Evolutionary conservation across 2,113 vertebrate species (phyloP).

Genomic region (Lepus americanus): DNA sequence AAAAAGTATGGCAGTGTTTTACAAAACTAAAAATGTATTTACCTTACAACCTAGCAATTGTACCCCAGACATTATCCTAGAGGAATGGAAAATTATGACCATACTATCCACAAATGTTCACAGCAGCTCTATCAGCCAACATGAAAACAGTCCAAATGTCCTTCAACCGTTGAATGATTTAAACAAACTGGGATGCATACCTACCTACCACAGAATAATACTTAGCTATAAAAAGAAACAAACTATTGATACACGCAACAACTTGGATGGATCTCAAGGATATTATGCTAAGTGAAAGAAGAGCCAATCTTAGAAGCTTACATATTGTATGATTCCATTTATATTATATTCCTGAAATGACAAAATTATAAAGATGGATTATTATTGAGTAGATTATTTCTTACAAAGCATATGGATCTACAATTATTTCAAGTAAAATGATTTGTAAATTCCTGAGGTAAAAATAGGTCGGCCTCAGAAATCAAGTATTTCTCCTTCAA

Average conservation of each 20-base stretch:
- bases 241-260: slow-evolving; percentile 21
- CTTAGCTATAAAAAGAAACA: slow-evolving; percentile 23
- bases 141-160: slow-evolving; percentile 33
- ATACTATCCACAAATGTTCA: background rate
- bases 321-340: slow-evolving; percentile 25
- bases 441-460: slow-evolving; percentile 34
- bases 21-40: slow-evolving; percentile 49
- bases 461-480: slow-evolving; percentile 42
- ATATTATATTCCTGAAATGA: slow-evolving; percentile 50
- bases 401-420: slow-evolving; percentile 41
- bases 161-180: background rate
- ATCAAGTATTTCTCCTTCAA: background rate
- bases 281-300: slow-evolving; percentile 12
- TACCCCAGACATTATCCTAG: slow-evolving; percentile 12
- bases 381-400: background rate
- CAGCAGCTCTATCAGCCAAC: slow-evolving; percentile 22
- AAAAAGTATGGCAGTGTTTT: background rate
- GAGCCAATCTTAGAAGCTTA: slow-evolving; percentile 1
- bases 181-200: slow-evolving; percentile 23
- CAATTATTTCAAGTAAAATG: slow-evolving; percentile 29
- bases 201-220: slow-evolving; percentile 19
- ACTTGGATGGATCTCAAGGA: background rate
- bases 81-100: slow-evolving; percentile 51
- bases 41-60: background rate
- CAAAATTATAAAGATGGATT: slow-evolving; percentile 26